Conservation (phyloP, 1,140 invertebrate species). For the Oncopeltus fasciatus region DNA sequence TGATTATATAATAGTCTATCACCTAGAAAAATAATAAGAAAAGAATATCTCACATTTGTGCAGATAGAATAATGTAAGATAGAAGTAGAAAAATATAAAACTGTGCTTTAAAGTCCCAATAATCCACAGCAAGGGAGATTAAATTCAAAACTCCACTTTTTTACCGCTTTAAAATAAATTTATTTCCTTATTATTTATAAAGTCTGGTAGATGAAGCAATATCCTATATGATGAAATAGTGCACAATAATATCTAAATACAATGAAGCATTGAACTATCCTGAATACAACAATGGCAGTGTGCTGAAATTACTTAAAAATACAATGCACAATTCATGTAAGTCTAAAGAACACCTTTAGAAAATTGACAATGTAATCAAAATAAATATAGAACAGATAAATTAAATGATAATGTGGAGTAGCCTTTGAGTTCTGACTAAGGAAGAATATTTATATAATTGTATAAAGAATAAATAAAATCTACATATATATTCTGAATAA, state of each 20-base stretch:
- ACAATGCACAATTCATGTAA: too few relatives aligned
- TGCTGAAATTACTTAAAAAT: too few relatives aligned
- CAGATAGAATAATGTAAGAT: conserved; percentile 10
- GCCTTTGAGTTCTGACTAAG: too few relatives aligned
- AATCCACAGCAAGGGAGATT: neutral
- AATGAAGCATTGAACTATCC: neutral
- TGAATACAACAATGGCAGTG: too few relatives aligned
- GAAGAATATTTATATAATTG: too few relatives aligned
- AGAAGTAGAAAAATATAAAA: conserved; percentile 10
- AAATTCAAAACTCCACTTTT: neutral
- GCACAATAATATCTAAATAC: conserved; percentile 2
- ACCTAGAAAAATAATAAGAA: neutral
- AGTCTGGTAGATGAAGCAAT: neutral
- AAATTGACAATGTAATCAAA: too few relatives aligned
- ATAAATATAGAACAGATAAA: too few relatives aligned
- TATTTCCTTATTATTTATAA: neutral
- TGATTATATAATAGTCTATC: conserved; percentile 5
- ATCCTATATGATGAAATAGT: conserved; percentile 1
- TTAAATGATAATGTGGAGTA: too few relatives aligned
- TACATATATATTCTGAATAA: too few relatives aligned
- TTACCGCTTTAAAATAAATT: conserved; percentile 1
- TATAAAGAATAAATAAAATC: too few relatives aligned
- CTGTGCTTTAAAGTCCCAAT: conserved; percentile 1
- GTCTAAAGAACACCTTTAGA: too few relatives aligned
- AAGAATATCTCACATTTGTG: neutral